Base-by-base conservation (phyloP, 2,113 vertebrate species). In the Osmerus eperlanus region DNA sequence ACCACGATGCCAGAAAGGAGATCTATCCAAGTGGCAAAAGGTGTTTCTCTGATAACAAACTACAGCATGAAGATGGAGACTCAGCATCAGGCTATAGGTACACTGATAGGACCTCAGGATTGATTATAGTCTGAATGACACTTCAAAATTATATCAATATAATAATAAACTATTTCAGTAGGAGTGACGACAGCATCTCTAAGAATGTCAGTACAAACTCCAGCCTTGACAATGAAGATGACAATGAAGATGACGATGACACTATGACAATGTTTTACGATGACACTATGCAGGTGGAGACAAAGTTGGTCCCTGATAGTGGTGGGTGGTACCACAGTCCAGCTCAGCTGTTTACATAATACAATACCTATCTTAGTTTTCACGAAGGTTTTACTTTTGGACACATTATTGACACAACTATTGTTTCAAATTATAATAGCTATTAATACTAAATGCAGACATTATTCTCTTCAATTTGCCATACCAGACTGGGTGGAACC, bases 401-500 rank as follows among this genome's bases (percentile, higher is more conserved):
- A 11, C 41, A 47, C 41, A 47, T 11, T 47, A 47, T 47, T 12
- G 2, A 47, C 7, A 12, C 41, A 47, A 47, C 41, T 47, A 47
- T 47, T 47, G 9, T 47, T 47, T 11, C 9, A 11, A 47, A 11
- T 47, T 47, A 47, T 11, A 7, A 47, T 47, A 47, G 41, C 41
- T 47, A 47, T 7, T 47, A 47, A 47, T 47, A 47, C 41, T 47
- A 9, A 47, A 62, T 62, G 21, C 1, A 9, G 23, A 62, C 25
- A 62, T 14, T 28, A 62, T 29, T 14, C 5, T 4, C 60, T 62
- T 65, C n/a, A 8, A 36, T 32, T 41, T 32, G 16, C 15, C 11
- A 56, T n/a, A 32, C n/a, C 47, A 65, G 92, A 88, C 3, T 93
- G 92, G 92, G 88, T 93, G 25, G 0, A 0, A 8, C 90, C 90